Evolutionary conservation across 2,113 vertebrate genomes (phyloP), one percentile per base, ranked within the genome.

Genomic region (Probosciger aterrimus): DNA sequence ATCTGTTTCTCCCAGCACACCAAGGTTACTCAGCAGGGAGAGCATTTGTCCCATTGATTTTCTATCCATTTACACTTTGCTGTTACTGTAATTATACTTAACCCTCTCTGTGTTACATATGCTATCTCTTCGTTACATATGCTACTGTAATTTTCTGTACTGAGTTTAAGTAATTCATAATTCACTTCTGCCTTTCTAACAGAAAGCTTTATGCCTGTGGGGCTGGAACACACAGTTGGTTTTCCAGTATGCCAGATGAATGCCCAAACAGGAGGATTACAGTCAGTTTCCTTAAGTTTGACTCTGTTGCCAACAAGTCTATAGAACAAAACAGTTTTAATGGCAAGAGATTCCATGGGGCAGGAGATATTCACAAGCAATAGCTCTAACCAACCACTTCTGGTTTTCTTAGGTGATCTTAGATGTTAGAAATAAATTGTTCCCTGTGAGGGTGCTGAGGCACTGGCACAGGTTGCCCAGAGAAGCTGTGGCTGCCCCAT

Each of bases 91-190:
- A 86, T 88, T 67, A 83, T 20, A 77, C 49, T 83, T 92, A 70
- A 83, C 37, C 55, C 64, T 94, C 82, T 88, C 75, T 69, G 27
- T 82, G 53, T 83, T 79, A 80, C 33, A 37, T 73, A 93, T 87
- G 89, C 67, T 69, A 79, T 93, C 79, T 88, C 75, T 69, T 28
- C 73, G 23, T 83, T 76, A 82, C 39, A 57, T 69, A 93, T 85
- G 91, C 70, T 69, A 73, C 64, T 90, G 31, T 80, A 80, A 93
- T 89, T 92, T 95, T 87, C 76, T 63, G 67, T 37, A 53, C 46
- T 49, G 71, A 60, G 41, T 64, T 80, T 59, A 28, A 76, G 31
- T 77, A 78, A 94, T 90, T 11, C 59, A 62, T 88, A 96, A 93
- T 93, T 93, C 78, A 93, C 55, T 69, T 14, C 16, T 67, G 84